Percentiles rank a stretch among this genome's conserved stretches.
These are phyloP conservation scores for Polypedilum pembai DNA, from an alignment of 1,140 invertebrate genomes.

Conservation along the genomic window DNA sequence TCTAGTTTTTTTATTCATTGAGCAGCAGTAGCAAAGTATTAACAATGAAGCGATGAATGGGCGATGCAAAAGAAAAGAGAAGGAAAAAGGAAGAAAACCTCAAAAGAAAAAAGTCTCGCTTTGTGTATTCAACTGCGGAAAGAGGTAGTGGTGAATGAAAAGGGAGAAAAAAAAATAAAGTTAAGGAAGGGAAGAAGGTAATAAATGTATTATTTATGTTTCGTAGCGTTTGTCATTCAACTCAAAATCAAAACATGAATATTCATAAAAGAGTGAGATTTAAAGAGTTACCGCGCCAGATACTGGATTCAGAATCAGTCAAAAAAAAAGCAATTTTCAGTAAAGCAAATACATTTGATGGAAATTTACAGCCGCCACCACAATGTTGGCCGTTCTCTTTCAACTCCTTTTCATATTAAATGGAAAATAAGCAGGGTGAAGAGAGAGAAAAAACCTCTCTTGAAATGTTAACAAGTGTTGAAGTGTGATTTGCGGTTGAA, in stretches of 20 bases:
- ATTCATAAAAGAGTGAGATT: neutral
- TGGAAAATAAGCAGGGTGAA: neutral
- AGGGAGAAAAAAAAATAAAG: neutral
- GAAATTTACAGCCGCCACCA: too few species aligned
- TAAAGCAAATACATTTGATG: too few species aligned
- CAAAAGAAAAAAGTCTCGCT: neutral
- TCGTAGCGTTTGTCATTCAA: constrained; percentile 9
- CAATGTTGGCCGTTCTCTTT: too few species aligned
- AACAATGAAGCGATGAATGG: neutral
- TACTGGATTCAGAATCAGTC: neutral
- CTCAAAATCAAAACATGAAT: neutral
- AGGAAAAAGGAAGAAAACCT: neutral
- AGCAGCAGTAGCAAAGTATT: too few species aligned
- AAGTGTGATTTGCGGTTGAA: constrained; percentile 11
- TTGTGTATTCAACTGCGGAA: neutral
- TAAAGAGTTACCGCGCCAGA: neutral
- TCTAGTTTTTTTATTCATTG: too few species aligned
- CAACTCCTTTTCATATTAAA: too few species aligned
- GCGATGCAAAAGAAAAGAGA: neutral
- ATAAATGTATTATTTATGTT: constrained; percentile 27
- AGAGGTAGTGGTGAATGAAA: neutral
- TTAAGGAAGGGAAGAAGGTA: neutral
- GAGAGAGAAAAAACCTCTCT: neutral
- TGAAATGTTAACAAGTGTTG: constrained; percentile 15
- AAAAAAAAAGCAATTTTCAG: neutral